These are phyloP conservation scores for Festucalex cinctus DNA, from an alignment of 2,113 vertebrate species.

Conservation along the genomic window DNA sequence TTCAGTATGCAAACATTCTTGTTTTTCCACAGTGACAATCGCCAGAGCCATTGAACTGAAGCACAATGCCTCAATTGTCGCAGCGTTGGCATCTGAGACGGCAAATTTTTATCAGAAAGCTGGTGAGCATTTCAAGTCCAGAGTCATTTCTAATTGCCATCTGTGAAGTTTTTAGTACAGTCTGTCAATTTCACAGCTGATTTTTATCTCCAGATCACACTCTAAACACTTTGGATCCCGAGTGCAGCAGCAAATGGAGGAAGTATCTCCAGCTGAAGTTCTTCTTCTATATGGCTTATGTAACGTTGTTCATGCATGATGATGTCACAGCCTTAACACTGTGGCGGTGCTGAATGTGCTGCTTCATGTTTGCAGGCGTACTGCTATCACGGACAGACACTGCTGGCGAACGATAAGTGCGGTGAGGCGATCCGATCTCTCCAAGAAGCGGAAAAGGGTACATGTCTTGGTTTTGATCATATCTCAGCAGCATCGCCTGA, in stretches of 20 bases:
- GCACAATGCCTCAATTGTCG: conserved; percentile 87
- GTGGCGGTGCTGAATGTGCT: no score
- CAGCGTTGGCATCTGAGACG: conserved; percentile 89
- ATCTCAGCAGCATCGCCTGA: neutral
- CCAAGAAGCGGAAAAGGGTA: conserved; percentile 95
- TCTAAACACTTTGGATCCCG: conserved; percentile 89
- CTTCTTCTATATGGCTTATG: conserved; percentile 96
- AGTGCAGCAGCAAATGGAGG: conserved; percentile 91
- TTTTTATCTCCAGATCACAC: conserved; percentile 80
- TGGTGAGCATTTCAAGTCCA: conserved; percentile 70
- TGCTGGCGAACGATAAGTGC: conserved; percentile 90
- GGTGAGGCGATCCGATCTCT: conserved; percentile 95
- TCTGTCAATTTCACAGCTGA: neutral
- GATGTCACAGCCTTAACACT: neutral
- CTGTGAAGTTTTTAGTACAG: neutral
- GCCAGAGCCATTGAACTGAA: conserved; percentile 96
- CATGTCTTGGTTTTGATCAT: conserved; percentile 35
- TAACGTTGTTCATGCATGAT: conserved; percentile 59
- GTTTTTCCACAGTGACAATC: conserved; percentile 83
- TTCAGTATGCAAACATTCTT: neutral
- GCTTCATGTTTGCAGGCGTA: conserved; percentile 76
- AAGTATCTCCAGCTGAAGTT: conserved; percentile 95
- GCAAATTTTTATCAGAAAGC: conserved; percentile 96
- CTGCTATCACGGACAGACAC: conserved; percentile 93
- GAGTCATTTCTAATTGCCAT: neutral